Conservation (phyloP, 2,888 invertebrate species). For the Itoplectis maculator region DNA sequence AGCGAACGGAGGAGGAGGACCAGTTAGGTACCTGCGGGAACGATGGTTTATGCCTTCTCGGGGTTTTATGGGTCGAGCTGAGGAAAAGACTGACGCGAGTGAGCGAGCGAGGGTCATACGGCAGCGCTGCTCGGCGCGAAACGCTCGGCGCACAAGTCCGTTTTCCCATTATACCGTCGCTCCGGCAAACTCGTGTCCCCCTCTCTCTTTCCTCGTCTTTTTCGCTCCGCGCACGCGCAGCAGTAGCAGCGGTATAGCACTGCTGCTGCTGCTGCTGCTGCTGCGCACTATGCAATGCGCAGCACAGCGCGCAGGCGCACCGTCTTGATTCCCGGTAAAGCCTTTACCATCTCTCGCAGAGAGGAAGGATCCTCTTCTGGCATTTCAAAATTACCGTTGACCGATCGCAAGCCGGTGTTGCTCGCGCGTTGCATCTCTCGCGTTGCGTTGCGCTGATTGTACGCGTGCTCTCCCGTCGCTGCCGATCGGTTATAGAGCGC, state of each 20-base stretch:
- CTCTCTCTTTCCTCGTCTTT: constrained; percentile 36
- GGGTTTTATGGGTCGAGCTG: constrained; percentile 71
- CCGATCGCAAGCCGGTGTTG: constrained; percentile 63
- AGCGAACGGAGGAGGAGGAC: constrained; percentile 64
- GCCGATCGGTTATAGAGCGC: constrained; percentile 21
- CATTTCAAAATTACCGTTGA: constrained; percentile 71
- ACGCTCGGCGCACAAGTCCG: constrained; percentile 49
- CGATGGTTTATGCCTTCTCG: constrained; percentile 71
- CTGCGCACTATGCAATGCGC: no score
- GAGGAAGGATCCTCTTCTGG: constrained; percentile 62
- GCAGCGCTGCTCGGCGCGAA: constrained; percentile 56
- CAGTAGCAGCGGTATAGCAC: neutral
- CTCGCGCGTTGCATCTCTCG: constrained; percentile 24
- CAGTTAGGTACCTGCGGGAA: constrained; percentile 65
- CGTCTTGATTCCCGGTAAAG: constrained; percentile 63
- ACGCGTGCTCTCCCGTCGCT: constrained; percentile 1
- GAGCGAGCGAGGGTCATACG: constrained; percentile 52
- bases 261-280: neutral
- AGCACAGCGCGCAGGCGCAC: no score
- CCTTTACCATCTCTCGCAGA: constrained; percentile 52
- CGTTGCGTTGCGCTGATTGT: constrained; percentile 41
- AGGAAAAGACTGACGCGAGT: constrained; percentile 27
- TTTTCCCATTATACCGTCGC: constrained; percentile 66
- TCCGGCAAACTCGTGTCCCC: constrained; percentile 24
- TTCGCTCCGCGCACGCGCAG: constrained; percentile 15